A percentile compares a stretch with the other conserved stretches of the same genome.
These are phyloP conservation scores for Blastobasis adustella DNA, from an alignment of 2,888 invertebrate species.

Conservation along the genomic window DNA sequence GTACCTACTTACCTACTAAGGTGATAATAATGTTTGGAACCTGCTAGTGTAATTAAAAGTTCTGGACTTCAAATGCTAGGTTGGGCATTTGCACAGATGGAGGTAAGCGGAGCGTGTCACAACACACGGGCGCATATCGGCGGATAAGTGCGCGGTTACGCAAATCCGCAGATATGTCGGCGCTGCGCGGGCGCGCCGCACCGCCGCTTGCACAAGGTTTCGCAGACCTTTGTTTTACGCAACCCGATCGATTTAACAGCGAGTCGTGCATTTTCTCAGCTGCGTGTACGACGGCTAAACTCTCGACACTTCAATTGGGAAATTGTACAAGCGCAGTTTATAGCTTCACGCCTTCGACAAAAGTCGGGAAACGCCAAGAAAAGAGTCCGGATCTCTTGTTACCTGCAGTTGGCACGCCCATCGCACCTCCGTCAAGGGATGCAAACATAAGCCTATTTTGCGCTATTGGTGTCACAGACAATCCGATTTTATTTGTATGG, in stretches of 20 bases:
- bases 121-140: conserved; percentile 63
- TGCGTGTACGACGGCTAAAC: conserved; percentile 48
- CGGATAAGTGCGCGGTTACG: conserved; percentile 73
- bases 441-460: conserved; percentile 31
- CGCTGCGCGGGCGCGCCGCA: conserved; percentile 53
- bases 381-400: conserved; percentile 17
- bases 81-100: conserved; percentile 35
- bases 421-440: conserved; percentile 22
- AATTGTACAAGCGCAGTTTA: conserved; percentile 21
- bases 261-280: conserved; percentile 69
- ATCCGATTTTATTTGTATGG: conserved; percentile 51
- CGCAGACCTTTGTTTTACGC: conserved; percentile 75
- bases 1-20: background rate
- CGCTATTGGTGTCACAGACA: conserved; percentile 33
- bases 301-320: conserved; percentile 31
- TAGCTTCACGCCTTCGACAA: conserved; percentile 16
- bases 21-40: background rate
- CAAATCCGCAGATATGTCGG: conserved; percentile 74
- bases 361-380: conserved; percentile 29
- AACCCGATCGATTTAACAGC: conserved; percentile 72
- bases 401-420: conserved; percentile 25
- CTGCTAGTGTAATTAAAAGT: background rate
- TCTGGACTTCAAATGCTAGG: conserved; percentile 3
- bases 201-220: conserved; percentile 74
- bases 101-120: conserved; percentile 61